phyloP scores from a whole-genome alignment of 2,888 invertebrate genomes.

The Craniophora ligustri region DNA sequence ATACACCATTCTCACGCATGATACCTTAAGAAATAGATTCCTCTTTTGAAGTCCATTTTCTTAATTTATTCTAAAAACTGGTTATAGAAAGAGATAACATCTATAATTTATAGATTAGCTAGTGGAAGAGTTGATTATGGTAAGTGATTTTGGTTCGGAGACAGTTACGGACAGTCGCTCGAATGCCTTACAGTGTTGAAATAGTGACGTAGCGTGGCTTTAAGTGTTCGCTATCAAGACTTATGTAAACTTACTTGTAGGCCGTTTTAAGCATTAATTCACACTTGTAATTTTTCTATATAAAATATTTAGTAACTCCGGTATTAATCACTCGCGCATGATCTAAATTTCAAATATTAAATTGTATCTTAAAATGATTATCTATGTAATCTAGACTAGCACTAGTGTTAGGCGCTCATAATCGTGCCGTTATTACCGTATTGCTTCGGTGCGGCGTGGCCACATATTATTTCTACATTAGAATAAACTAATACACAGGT shows the following conservation, averaged over 20 bases:
- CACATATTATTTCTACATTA: slow-evolving; percentile 43
- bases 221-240: slow-evolving; percentile 39
- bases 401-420: slow-evolving; percentile 1
- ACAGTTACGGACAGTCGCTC: slow-evolving; percentile 51
- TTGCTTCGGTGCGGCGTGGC: slow-evolving; percentile 12
- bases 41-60: slow-evolving; percentile 59
- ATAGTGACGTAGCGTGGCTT: slow-evolving; percentile 42
- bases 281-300: slow-evolving; percentile 15
- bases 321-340: too few relatives aligned
- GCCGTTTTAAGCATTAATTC: slow-evolving; percentile 22
- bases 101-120: slow-evolving; percentile 71
- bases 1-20: slow-evolving; percentile 52
- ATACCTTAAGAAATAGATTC: slow-evolving; percentile 54
- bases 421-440: slow-evolving; percentile 21
- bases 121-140: slow-evolving; percentile 62
- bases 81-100: slow-evolving; percentile 68
- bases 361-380: too few relatives aligned
- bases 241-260: slow-evolving; percentile 26
- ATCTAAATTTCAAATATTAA: too few relatives aligned
- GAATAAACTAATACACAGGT: slow-evolving; percentile 45
- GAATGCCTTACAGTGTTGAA: slow-evolving; percentile 56
- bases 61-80: slow-evolving; percentile 68
- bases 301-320: not conserved
- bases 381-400: not conserved
- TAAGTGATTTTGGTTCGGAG: slow-evolving; percentile 61